phyloP scores from a whole-genome alignment of 2,888 invertebrate species.

The Andrena trimmerana region DNA sequence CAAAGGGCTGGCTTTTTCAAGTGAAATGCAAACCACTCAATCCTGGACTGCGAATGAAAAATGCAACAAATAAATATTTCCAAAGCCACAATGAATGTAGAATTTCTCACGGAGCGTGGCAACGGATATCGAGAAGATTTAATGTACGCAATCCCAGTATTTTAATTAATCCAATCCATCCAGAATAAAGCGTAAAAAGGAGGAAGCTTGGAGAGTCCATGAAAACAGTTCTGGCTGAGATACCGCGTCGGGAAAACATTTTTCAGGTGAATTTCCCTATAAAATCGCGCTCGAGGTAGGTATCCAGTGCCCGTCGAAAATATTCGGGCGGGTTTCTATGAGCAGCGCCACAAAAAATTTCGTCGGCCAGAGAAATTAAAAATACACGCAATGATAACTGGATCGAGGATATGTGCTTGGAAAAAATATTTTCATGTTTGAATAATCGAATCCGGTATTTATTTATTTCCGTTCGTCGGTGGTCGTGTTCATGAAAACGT shows the following conservation, averaged over 20 bases:
- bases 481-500: neutral
- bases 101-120: neutral
- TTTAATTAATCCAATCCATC: neutral
- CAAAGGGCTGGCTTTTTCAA: neutral
- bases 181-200: neutral
- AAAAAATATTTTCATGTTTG: neutral
- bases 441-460: neutral
- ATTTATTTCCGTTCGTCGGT: neutral
- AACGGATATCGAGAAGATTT: neutral
- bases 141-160: neutral
- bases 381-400: neutral
- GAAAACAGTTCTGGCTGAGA: neutral
- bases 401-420: neutral
- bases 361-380: neutral
- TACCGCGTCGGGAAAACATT: neutral
- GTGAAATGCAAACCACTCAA: neutral
- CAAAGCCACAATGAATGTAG: neutral
- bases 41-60: neutral
- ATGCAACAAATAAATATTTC: neutral
- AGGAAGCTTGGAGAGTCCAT: neutral
- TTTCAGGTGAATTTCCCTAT: neutral
- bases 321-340: neutral
- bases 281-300: neutral
- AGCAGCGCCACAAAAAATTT: neutral
- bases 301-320: neutral